These are phyloP conservation scores for Cololabis saira DNA, from an alignment of 2,113 vertebrate genomes.

Conservation along the genomic window DNA sequence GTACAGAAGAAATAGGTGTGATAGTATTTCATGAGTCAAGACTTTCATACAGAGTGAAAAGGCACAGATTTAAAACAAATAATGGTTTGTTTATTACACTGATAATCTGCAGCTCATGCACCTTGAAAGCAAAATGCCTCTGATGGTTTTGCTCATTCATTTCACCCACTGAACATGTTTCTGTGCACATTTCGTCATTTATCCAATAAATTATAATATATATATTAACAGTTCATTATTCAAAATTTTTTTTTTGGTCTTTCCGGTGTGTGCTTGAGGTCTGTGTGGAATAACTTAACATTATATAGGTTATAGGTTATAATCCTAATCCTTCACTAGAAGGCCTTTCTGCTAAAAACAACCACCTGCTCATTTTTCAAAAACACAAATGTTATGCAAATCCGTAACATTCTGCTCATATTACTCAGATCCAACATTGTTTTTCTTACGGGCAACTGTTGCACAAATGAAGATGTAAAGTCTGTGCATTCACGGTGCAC, in stretches of 20 bases:
- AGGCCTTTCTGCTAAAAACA: slow-evolving; percentile 31
- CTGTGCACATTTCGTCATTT: no score
- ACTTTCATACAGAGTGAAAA: neutral
- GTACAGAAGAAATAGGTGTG: neutral
- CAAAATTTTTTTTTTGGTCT: slow-evolving; percentile 4
- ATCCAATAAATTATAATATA: no score
- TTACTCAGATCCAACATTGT: neutral
- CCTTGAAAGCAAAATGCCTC: no score
- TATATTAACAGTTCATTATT: neutral
- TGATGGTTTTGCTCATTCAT: no score
- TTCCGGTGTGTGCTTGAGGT: slow-evolving; percentile 15
- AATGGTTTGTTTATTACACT: neutral
- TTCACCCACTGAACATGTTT: no score
- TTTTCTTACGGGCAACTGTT: neutral
- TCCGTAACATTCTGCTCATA: slow-evolving; percentile 9
- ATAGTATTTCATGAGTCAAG: slow-evolving; percentile 3
- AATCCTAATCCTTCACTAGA: slow-evolving; percentile 64
- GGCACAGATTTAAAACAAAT: neutral
- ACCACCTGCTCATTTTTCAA: slow-evolving; percentile 6
- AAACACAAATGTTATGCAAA: slow-evolving; percentile 9
- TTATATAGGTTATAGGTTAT: no score
- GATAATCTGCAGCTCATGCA: neutral
- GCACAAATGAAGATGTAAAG: neutral
- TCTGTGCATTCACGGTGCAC: neutral
- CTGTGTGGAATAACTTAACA: slow-evolving; percentile 26